Conservation (phyloP, 2,888 invertebrate genomes). For the Neoaliturus tenellus region DNA sequence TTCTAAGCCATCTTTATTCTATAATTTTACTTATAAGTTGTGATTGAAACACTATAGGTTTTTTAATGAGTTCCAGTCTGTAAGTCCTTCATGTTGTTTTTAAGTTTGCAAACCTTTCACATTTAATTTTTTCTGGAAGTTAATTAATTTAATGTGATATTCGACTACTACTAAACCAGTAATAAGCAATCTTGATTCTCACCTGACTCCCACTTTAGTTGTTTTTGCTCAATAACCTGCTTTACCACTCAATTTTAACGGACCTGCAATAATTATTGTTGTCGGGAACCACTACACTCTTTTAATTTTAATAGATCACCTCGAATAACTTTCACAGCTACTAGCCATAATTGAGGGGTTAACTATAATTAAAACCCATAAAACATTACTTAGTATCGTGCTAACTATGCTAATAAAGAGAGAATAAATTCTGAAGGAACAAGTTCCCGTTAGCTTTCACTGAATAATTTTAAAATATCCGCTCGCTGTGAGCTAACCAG, state of each 20-base stretch:
- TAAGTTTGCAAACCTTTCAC: too few relatives aligned
- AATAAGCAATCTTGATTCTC: too few relatives aligned
- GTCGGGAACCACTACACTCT: neutral
- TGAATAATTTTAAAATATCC: neutral
- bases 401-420: constrained; percentile 15
- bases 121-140: too few relatives aligned
- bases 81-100: too few relatives aligned
- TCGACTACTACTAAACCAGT: too few relatives aligned
- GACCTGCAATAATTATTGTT: constrained; percentile 3
- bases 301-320: constrained; percentile 7
- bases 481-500: neutral
- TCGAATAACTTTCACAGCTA: neutral
- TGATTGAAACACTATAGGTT: too few relatives aligned
- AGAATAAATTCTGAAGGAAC: neutral
- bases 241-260: constrained; percentile 23
- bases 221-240: too few relatives aligned
- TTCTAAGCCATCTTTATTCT: too few relatives aligned
- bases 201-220: too few relatives aligned
- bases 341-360: neutral
- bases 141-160: too few relatives aligned
- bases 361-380: constrained; percentile 10
- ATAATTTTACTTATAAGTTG: too few relatives aligned
- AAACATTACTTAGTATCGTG: constrained; percentile 7
- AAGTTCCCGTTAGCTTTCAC: constrained; percentile 3
- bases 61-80: too few relatives aligned